A percentile compares a stretch with the other conserved stretches of the same genome.
Evolutionary conservation across 2,888 invertebrate genomes (phyloP).

Genomic region (Vandiemenella viatica): DNA sequence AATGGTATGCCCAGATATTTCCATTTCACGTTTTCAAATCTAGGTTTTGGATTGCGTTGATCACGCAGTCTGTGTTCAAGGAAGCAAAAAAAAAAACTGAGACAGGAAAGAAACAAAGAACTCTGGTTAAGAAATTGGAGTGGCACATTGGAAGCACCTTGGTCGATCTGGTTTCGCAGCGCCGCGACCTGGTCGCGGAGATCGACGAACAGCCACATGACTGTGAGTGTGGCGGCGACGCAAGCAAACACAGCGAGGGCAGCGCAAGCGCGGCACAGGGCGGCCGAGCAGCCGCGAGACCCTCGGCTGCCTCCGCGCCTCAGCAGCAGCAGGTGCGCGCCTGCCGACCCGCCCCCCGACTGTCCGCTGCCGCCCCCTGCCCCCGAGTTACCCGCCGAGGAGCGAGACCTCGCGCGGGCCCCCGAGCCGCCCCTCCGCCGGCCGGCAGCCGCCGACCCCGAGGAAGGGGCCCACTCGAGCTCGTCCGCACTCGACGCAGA

Average conservation of each 20-base stretch:
- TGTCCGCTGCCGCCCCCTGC: conserved; percentile 18
- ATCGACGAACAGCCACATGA: conserved; percentile 52
- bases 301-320: too few species aligned
- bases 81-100: too few species aligned
- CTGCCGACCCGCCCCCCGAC: conserved; percentile 7
- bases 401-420: not conserved
- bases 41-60: too few species aligned
- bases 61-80: too few species aligned
- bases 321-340: conserved; percentile 9
- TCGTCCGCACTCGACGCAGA: not conserved
- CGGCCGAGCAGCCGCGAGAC: conserved; percentile 19
- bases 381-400: conserved; percentile 8
- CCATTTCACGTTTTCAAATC: too few species aligned
- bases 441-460: too few species aligned
- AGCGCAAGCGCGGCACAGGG: conserved; percentile 39
- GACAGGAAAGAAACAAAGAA: too few species aligned
- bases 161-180: conserved; percentile 46
- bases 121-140: too few species aligned
- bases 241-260: conserved; percentile 45
- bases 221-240: conserved; percentile 46
- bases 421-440: conserved; percentile 6
- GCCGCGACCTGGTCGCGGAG: conserved; percentile 48
- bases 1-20: too few species aligned
- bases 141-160: too few species aligned
- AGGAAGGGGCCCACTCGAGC: not conserved